phyloP scores from a whole-genome alignment of 2,113 vertebrate genomes.

The Uria lomvia region DNA sequence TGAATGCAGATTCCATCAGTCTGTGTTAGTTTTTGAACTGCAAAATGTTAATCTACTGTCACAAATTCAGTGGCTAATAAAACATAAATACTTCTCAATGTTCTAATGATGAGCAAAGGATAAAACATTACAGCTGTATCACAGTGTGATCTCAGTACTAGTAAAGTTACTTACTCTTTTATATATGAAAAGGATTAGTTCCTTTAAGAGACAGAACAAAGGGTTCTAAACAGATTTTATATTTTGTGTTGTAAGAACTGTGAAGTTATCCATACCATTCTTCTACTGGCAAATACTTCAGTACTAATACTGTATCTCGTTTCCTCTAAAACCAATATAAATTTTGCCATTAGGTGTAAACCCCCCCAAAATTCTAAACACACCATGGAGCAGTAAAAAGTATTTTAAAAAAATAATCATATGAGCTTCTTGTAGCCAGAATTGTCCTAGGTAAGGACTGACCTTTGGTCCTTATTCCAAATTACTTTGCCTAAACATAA shows the following conservation, averaged over 20 bases:
- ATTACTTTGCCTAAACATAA: background rate
- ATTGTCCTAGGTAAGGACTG: background rate
- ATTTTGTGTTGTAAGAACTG: background rate
- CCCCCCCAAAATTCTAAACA: background rate
- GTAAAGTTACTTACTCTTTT: background rate
- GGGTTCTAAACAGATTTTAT: background rate
- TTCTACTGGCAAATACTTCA: background rate
- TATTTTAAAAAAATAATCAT: background rate
- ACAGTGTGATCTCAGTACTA: background rate
- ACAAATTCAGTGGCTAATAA: background rate
- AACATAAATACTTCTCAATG: background rate
- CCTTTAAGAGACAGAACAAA: background rate
- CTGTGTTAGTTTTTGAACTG: background rate
- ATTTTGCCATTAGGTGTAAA: background rate
- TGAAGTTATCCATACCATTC: background rate
- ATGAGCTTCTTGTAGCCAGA: background rate
- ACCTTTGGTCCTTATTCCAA: background rate
- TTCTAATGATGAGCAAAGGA: background rate
- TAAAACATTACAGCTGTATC: background rate
- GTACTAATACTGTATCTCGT: background rate
- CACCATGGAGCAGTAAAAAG: background rate
- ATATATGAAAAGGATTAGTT: background rate
- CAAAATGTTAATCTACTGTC: background rate
- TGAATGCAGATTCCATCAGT: background rate
- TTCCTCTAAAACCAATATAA: background rate